Evolutionary conservation across 2,113 vertebrate species (phyloP).

Genomic region (Scartelaos histophorus): DNA sequence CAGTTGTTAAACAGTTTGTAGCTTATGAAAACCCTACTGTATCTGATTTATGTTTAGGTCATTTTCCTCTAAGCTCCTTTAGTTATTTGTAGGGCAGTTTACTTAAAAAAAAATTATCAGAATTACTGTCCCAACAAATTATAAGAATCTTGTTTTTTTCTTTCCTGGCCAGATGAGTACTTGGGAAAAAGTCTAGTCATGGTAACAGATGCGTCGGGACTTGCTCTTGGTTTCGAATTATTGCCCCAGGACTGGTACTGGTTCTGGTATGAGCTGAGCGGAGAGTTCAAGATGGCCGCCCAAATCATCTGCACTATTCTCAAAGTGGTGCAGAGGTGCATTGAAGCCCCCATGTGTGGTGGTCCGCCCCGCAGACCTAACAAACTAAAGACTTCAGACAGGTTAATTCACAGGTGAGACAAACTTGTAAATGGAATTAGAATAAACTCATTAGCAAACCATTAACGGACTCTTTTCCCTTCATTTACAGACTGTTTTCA

Average conservation of each 20-base stretch:
- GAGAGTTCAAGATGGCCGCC: background rate
- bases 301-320: background rate
- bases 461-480: background rate
- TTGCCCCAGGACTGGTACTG: background rate
- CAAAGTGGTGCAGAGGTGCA: slow-evolving; percentile 1
- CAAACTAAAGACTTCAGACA: background rate
- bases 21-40: no score
- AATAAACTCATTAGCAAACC: background rate
- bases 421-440: background rate
- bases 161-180: background rate
- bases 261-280: background rate
- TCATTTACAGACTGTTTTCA: slow-evolving; percentile 5
- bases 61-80: no score
- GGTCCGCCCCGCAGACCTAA: background rate
- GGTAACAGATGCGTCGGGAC: background rate
- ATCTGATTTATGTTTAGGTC: no score
- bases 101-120: no score
- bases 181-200: background rate
- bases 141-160: background rate
- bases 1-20: no score
- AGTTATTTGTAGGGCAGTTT: no score
- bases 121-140: no score
- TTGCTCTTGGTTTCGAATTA: background rate
- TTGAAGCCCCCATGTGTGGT: slow-evolving; percentile 2
- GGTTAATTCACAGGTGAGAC: background rate